Base-by-base conservation (phyloP, 2,113 vertebrate genomes). In the Paralichthys olivaceus region DNA sequence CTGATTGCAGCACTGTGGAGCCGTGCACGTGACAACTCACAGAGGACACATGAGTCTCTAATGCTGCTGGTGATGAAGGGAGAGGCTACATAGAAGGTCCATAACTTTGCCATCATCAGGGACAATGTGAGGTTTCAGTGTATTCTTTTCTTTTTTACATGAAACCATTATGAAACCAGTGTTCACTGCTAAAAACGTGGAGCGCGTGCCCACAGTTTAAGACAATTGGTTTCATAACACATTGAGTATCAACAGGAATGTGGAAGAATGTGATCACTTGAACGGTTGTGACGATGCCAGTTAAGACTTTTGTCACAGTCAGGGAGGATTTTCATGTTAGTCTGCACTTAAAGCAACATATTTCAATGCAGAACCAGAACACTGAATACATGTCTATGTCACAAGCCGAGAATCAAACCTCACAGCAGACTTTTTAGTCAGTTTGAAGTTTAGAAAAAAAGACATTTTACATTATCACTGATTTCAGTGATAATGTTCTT, bases 21-120 rank as follows among this genome's bases (percentile, higher is more conserved):
- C 8, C 13, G 0, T 22, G 40, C 85, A 90, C 61, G 80, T 89
- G 83, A 86, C 65, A n/a, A 20, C 62, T 32, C 32, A 45, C 28
- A 26, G 2, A 26, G 11, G 23, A 12, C 58, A 26, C 53, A 51
- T n/a, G 20, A 14, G 49, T 14, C 49, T 53, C 49, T 20, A n/a
- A n/a, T 22, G 49, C 20, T 6, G 47, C 47, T 53, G 12, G 37
- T 40, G 11, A 40, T 37, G 9, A 11, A 11, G 2, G 12, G 37
- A 40, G 37, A 40, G 11, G 37, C 37, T 12, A 13, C 3, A 13
- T 11, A 40, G 37, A 3, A 40, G 37, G 12, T 11, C 11, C 37
- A 40, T 40, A 40, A 40, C 37, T 40, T 5, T 40, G 37, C 12
- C 11, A 3, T 40, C 11, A 40, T 13, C 37, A 40, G 12, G 37